A percentile compares a stretch with the other conserved stretches of the same genome.
Evolutionary conservation across 2,113 vertebrate genomes (phyloP).

Genomic region (Cyanocitta stelleri): DNA sequence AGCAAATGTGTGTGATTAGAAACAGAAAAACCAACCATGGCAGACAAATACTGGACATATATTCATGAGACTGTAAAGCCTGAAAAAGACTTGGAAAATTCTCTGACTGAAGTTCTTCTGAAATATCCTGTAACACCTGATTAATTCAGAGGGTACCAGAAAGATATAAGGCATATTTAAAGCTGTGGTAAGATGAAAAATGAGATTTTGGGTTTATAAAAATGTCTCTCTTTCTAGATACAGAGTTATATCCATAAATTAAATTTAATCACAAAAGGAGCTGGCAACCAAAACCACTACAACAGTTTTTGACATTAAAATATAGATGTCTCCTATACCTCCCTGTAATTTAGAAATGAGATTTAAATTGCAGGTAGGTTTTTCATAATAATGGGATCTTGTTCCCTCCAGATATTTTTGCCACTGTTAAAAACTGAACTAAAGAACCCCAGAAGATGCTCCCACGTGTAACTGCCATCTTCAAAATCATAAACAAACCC

Average conservation of each 20-base stretch:
- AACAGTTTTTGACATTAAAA: constrained; percentile 23
- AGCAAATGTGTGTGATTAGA: constrained; percentile 14
- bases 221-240: not conserved
- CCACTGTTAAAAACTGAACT: not conserved
- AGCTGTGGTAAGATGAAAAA: not conserved
- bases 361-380: not conserved
- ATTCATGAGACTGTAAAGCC: not conserved
- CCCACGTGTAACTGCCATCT: not conserved
- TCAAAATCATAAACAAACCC: not conserved
- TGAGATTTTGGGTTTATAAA: not conserved
- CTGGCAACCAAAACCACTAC: not conserved
- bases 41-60: not conserved
- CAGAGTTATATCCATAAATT: not conserved
- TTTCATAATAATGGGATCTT: not conserved
- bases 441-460: not conserved
- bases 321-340: not conserved
- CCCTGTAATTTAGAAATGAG: not conserved
- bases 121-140: not conserved
- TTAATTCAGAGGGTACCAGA: not conserved
- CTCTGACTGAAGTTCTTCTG: not conserved
- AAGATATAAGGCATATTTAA: not conserved
- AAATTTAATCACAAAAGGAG: constrained; percentile 1
- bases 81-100: not conserved
- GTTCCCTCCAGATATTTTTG: not conserved
- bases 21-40: not conserved